phyloP scores from a whole-genome alignment of 2,888 invertebrate species.

The Nephrotoma appendiculata region DNA sequence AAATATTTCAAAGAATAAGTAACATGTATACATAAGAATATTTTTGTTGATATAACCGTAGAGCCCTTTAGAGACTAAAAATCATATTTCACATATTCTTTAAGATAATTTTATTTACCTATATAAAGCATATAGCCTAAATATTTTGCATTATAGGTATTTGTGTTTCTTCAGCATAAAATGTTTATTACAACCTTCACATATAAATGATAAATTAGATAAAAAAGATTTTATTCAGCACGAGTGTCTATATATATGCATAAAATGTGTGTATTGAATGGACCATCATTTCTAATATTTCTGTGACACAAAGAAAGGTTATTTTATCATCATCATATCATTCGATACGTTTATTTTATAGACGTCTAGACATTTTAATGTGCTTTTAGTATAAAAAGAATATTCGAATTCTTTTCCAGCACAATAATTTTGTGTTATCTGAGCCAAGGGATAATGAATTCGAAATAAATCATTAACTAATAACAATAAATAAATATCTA shows the following conservation, averaged over 20 bases:
- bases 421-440: background rate
- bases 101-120: background rate
- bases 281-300: background rate
- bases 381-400: background rate
- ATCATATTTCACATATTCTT: no score
- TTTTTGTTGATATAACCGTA: no score
- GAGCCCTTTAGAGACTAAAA: no score
- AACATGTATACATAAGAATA: background rate
- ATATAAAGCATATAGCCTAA: background rate
- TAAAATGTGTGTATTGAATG: background rate
- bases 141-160: background rate
- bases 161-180: no score
- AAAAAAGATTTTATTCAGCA: background rate
- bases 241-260: background rate
- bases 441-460: background rate
- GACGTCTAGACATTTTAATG: background rate
- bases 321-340: background rate
- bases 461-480: background rate
- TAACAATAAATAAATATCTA: no score
- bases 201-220: background rate
- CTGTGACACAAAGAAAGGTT: background rate
- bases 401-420: background rate
- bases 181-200: background rate
- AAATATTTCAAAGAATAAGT: background rate
- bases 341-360: background rate